Conservation (phyloP, 2,888 invertebrate genomes). For the Drosophila anomelani region DNA sequence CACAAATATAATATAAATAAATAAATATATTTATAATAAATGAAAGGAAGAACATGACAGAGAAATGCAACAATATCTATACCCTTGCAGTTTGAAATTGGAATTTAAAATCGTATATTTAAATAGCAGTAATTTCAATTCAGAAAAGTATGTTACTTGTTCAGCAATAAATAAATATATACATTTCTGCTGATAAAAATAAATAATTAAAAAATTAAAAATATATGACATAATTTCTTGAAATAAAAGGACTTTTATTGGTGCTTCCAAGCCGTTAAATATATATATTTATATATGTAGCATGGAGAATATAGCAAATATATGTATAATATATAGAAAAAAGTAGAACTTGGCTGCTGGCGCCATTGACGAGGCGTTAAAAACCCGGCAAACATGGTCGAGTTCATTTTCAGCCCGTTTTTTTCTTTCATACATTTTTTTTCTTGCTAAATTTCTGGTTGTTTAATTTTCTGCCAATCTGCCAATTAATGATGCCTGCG, state of each 20-base stretch:
- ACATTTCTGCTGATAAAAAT: background rate
- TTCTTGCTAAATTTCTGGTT: conserved; percentile 4
- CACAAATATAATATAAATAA: background rate
- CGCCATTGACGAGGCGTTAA: conserved; percentile 36
- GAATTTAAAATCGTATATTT: no score
- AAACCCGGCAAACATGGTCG: conserved; percentile 41
- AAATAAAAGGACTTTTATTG: background rate
- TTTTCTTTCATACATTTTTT: background rate
- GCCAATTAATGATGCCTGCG: conserved; percentile 33
- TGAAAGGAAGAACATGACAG: no score
- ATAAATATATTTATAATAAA: background rate
- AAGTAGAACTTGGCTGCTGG: no score
- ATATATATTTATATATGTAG: background rate
- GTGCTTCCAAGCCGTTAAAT: background rate
- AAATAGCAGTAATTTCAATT: no score
- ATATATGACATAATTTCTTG: background rate
- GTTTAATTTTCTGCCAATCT: conserved; percentile 42
- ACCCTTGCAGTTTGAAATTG: no score
- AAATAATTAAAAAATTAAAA: background rate
- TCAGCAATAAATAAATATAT: background rate
- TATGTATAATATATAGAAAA: no score
- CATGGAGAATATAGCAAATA: conserved; percentile 1
- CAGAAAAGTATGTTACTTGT: no score
- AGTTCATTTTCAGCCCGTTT: conserved; percentile 47
- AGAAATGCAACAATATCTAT: no score